phyloP scores from a whole-genome alignment of 2,113 vertebrate species.

The Falco punctatus region DNA sequence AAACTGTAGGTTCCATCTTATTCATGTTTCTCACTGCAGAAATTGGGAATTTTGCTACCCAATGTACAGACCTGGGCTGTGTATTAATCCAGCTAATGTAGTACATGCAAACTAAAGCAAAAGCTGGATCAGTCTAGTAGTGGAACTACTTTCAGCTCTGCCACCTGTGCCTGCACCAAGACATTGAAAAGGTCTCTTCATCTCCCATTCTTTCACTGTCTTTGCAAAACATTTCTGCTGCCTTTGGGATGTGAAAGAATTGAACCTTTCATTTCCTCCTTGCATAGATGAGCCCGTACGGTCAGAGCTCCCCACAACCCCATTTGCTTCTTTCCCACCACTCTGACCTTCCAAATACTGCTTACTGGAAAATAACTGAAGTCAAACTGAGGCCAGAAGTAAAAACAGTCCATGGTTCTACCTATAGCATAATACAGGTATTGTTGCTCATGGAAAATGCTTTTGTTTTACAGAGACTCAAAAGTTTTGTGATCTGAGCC shows the following conservation, averaged over 20 bases:
- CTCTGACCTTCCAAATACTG: not conserved
- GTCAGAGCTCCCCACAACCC: not conserved
- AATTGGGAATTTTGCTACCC: fast-evolving
- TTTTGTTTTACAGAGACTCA: not conserved
- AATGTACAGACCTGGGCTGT: not conserved
- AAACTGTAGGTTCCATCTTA: not conserved
- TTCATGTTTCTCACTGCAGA: not conserved
- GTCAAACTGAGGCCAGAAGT: not conserved
- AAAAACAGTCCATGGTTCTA: not conserved
- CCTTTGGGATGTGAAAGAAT: not conserved
- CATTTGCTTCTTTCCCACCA: not conserved
- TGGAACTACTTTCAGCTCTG: not conserved
- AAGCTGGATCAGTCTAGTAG: not conserved
- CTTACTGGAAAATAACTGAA: not conserved
- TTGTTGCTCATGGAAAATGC: not conserved
- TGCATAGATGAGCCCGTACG: not conserved
- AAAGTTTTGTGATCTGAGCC: not conserved
- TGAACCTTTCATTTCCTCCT: not conserved
- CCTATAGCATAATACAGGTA: not conserved
- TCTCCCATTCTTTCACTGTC: not conserved
- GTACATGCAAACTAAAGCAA: not conserved
- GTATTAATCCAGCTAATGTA: not conserved
- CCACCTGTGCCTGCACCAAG: not conserved
- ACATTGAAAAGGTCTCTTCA: not conserved
- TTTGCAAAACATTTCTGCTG: not conserved